Evolutionary conservation across 2,888 invertebrate genomes (phyloP).

Genomic region (Sceliomorpha sp.): DNA sequence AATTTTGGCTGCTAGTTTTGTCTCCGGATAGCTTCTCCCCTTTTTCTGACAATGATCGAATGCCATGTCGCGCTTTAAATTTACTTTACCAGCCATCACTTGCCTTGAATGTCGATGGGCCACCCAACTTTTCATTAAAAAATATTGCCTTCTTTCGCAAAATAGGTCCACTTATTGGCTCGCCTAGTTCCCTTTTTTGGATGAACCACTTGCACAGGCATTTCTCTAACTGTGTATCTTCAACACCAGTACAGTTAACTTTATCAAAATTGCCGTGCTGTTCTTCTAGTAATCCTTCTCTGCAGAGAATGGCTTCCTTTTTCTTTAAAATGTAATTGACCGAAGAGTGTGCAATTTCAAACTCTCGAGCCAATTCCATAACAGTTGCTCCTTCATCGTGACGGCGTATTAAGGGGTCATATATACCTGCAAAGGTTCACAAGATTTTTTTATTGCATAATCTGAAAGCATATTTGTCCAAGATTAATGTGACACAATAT

Average conservation of each 20-base stretch:
- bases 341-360: background rate
- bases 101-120: background rate
- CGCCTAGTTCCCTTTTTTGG: background rate
- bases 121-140: conserved; percentile 7
- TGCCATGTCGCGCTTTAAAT: conserved; percentile 1
- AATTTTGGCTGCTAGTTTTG: too few species aligned
- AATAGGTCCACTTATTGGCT: background rate
- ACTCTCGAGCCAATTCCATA: background rate
- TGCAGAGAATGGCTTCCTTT: conserved; percentile 1
- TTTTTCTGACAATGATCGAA: conserved; percentile 1
- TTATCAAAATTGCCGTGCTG: background rate
- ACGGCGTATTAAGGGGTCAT: too few species aligned
- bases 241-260: background rate
- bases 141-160: background rate
- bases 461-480: too few species aligned
- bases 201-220: background rate
- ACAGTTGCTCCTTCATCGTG: conserved; percentile 1
- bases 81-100: conserved; percentile 6
- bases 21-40: too few species aligned
- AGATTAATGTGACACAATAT: too few species aligned
- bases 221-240: conserved; percentile 4
- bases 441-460: too few species aligned
- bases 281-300: background rate
- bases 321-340: conserved; percentile 9
- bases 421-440: too few species aligned